Evolutionary conservation across 2,888 invertebrate species (phyloP).

Genomic region (Mesochorus sp.): DNA sequence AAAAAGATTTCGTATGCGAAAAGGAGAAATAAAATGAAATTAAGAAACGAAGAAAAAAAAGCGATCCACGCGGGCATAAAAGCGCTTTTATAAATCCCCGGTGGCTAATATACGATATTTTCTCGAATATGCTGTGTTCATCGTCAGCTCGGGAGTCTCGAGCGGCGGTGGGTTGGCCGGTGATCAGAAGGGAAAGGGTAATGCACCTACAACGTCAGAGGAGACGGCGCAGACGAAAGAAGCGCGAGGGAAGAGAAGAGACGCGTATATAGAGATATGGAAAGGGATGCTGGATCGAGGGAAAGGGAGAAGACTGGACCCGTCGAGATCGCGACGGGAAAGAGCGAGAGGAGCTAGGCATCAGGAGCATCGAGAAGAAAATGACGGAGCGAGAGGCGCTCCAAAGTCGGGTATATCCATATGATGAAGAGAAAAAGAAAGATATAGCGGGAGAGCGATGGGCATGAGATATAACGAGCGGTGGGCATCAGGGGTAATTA

Average conservation of each 20-base stretch:
- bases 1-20: not conserved
- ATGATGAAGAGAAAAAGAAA: slow-evolving; percentile 63
- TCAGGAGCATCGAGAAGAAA: slow-evolving; percentile 56
- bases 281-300: slow-evolving; percentile 15
- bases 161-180: not conserved
- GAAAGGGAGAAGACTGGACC: slow-evolving; percentile 18
- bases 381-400: slow-evolving; percentile 66
- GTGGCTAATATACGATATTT: slow-evolving; percentile 16
- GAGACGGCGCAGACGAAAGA: slow-evolving; percentile 5
- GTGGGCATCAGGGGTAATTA: slow-evolving; percentile 80
- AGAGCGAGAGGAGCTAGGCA: slow-evolving; percentile 39
- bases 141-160: slow-evolving; percentile 24
- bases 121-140: slow-evolving; percentile 34
- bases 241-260: slow-evolving; percentile 9
- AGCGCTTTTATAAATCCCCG: slow-evolving; percentile 23
- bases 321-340: slow-evolving; percentile 21
- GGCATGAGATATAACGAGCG: slow-evolving; percentile 78
- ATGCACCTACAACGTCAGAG: slow-evolving; percentile 41
- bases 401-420: slow-evolving; percentile 21
- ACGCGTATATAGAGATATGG: slow-evolving; percentile 18
- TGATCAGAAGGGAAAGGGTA: slow-evolving; percentile 19
- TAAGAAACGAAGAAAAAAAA: not conserved
- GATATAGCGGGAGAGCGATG: slow-evolving; percentile 65
- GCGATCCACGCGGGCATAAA: not conserved
- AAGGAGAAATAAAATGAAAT: not conserved